Conservation (phyloP, 2,888 invertebrate genomes). For the Rhagonycha lutea region DNA sequence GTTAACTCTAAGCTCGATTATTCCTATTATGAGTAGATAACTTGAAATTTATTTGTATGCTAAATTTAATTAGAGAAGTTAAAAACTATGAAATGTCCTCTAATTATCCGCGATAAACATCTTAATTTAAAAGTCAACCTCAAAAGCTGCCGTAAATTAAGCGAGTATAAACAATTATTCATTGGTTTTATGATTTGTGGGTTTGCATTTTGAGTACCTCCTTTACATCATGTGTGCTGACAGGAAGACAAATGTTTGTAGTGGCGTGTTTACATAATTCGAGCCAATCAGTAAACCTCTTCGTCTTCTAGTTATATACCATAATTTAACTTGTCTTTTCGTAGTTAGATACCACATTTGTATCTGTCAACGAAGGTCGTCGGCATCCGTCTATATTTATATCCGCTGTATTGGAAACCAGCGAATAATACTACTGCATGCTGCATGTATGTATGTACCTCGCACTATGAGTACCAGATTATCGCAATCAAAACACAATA, state of each 20-base stretch:
- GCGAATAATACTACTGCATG: background rate
- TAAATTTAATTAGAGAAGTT: background rate
- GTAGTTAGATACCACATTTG: constrained; percentile 54
- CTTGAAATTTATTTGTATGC: background rate
- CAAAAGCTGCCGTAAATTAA: constrained; percentile 47
- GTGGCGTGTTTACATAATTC: constrained; percentile 52
- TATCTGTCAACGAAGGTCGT: constrained; percentile 45
- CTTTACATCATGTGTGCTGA: constrained; percentile 39
- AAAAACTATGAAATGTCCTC: constrained; percentile 2
- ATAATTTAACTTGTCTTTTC: constrained; percentile 51
- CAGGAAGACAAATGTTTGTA: constrained; percentile 40
- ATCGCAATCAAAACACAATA: background rate
- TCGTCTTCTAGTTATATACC: constrained; percentile 45
- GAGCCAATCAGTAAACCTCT: constrained; percentile 52
- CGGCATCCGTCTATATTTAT: constrained; percentile 31
- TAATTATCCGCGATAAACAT: constrained; percentile 33
- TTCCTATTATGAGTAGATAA: no score
- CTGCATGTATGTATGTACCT: background rate
- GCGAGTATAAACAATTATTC: constrained; percentile 42
- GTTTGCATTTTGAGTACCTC: constrained; percentile 20
- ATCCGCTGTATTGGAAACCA: background rate
- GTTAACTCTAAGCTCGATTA: no score
- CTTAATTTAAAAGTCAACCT: constrained; percentile 47
- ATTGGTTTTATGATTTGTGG: constrained; percentile 48
- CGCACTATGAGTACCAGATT: background rate